Conservation (phyloP, 2,113 vertebrate genomes). For the Oreochromis niloticus region DNA sequence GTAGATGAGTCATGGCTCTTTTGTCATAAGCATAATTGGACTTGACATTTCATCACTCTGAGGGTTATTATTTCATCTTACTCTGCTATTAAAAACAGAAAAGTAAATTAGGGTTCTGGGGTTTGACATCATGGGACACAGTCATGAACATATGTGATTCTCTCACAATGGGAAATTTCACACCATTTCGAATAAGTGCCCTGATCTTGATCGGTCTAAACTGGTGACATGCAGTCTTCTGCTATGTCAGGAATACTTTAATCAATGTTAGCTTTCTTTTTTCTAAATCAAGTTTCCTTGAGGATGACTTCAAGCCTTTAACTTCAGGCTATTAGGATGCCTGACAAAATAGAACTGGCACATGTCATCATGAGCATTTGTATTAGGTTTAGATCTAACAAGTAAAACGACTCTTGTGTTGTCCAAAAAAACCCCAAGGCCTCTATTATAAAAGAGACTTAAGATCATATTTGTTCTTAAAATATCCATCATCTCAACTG, state of each 20-base stretch:
- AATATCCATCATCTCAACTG: neutral
- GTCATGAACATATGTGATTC: neutral
- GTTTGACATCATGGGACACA: neutral
- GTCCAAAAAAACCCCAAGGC: neutral
- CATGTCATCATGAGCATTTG: neutral
- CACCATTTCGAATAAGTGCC: neutral
- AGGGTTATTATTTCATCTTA: slow-evolving; percentile 1
- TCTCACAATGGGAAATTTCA: neutral
- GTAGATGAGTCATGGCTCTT: neutral
- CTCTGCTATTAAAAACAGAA: neutral
- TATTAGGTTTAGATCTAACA: neutral
- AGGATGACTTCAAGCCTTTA: neutral
- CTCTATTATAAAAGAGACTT: neutral
- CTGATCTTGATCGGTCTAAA: neutral
- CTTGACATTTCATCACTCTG: slow-evolving; percentile 33
- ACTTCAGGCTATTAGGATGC: neutral
- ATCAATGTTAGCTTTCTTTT: neutral
- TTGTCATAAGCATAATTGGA: slow-evolving; percentile 20
- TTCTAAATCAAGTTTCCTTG: neutral
- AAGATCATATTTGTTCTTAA: neutral
- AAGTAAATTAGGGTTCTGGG: neutral
- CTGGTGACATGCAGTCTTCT: neutral
- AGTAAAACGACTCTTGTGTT: neutral
- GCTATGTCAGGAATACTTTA: neutral
- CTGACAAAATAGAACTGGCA: neutral